Evolutionary conservation across 2,113 vertebrate genomes (phyloP).

Genomic region (Oncorhynchus keta): DNA sequence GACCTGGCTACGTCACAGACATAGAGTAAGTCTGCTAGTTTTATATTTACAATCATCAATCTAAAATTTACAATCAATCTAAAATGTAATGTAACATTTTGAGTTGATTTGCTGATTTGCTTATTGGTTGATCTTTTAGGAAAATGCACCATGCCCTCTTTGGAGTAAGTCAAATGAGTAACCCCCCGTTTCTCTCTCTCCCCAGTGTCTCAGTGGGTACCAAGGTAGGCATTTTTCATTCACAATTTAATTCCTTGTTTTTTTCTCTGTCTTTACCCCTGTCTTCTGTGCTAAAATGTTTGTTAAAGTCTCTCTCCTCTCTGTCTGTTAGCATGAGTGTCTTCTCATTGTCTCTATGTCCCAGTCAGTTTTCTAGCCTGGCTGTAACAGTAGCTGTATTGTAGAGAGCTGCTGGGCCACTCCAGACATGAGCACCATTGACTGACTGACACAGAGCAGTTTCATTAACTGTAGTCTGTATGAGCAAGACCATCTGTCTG

Average conservation of each 20-base stretch:
- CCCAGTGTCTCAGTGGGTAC: slow-evolving; percentile 97
- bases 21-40: slow-evolving; percentile 69
- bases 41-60: no score
- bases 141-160: no score
- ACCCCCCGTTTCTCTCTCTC: slow-evolving; percentile 41
- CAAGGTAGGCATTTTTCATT: slow-evolving; percentile 81
- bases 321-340: no score
- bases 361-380: slow-evolving; percentile 54
- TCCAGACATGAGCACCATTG: slow-evolving; percentile 38
- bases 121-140: no score
- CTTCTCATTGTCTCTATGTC: neutral
- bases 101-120: neutral
- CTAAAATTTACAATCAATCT: no score
- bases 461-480: slow-evolving; percentile 25
- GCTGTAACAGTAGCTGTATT: slow-evolving; percentile 68
- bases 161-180: no score
- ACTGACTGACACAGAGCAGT: slow-evolving; percentile 33
- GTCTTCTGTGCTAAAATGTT: no score
- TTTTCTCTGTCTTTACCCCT: no score
- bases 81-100: neutral
- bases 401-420: slow-evolving; percentile 64
- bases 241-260: no score
- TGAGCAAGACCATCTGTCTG: no score
- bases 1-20: slow-evolving; percentile 79
- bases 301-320: no score